Conservation (phyloP, 2,888 invertebrate genomes). For the Galerucella nymphaeae region DNA sequence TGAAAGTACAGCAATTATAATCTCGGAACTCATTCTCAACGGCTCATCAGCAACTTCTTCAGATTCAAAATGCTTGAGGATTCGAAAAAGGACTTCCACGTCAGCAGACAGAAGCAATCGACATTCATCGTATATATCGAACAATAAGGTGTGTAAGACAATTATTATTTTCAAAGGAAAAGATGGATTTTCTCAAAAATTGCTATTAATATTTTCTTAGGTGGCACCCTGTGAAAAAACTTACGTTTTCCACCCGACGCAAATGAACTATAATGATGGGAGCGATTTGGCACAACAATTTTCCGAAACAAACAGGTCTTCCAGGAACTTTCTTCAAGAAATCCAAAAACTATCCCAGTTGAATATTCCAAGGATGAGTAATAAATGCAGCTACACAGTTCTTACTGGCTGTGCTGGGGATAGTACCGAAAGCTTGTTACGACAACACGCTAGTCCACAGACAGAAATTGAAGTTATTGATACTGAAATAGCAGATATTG, state of each 20-base stretch:
- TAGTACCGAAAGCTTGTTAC: constrained; percentile 74
- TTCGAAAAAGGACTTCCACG: constrained; percentile 59
- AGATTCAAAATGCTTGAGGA: constrained; percentile 54
- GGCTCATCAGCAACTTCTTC: constrained; percentile 52
- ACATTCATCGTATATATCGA: constrained; percentile 64
- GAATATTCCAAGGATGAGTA: constrained; percentile 74
- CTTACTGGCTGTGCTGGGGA: constrained; percentile 72
- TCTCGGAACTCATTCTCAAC: constrained; percentile 69
- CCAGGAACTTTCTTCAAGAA: constrained; percentile 66
- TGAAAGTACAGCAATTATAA: constrained; percentile 75
- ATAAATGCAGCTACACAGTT: constrained; percentile 78
- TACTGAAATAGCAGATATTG: constrained; percentile 55
- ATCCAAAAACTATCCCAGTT: constrained; percentile 79
- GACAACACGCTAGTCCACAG: constrained; percentile 59
- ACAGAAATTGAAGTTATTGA: constrained; percentile 51
- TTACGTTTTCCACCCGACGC: constrained; percentile 64
- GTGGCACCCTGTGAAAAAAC: constrained; percentile 63
- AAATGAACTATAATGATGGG: constrained; percentile 65
- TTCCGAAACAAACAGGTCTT: constrained; percentile 55
- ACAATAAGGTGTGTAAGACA: constrained; percentile 55
- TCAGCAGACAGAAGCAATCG: constrained; percentile 61
- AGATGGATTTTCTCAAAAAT: neutral
- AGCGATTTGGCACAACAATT: constrained; percentile 57
- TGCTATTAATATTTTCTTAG: constrained; percentile 34
- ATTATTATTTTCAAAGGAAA: no score